Base-by-base conservation (phyloP, 2,888 invertebrate genomes). In the Erebia ligea region DNA sequence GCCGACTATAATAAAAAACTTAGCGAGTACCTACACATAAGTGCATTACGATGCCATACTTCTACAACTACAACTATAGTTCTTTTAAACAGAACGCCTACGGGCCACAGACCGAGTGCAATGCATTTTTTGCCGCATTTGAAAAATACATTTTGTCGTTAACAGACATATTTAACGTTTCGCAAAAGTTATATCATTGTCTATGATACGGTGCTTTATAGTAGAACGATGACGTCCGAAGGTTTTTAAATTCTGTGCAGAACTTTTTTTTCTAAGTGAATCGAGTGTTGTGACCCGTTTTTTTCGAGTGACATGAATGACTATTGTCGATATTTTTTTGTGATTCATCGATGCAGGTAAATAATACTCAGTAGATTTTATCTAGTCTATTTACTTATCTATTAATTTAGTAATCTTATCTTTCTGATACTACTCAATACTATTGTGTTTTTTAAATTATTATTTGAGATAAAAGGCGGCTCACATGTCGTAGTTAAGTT, bases 131-230 rank as follows among this genome's bases (percentile, higher is more conserved):
- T 92, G 86, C 90, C 81, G 86, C 90, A 92, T 92, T 93, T 93
- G 92, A 92, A 93, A 93, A 93, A 92, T 90, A 88, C 91, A 91
- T 90, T 91, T 90, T 91, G 91, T 87, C 86, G 89, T 89, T 91
- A 91, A 89, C 92, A 87, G 87, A 90, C 92, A 87, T 84, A 86
- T 86, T 85, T 86, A 90, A 83, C 84, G 77, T 15, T 58, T 69
- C 34, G 45, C 62, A 74, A 70, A 72, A 66, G 64, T 67, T 69
- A 61, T 17, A 50, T 62, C 64, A 63, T 74, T 59, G 68, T 69
- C 54, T 70, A 67, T 69, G 69, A 63, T 64, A 52, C 34, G 57
- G 62, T 69, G 70, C 70, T 69, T 68, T 72, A 72, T 72, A 70
- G 62, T 66, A 66, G 59, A 10, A 48, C 48, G 67, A 76, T 75